A percentile compares a stretch with the other conserved stretches of the same genome.
These are phyloP conservation scores for Bugula neritina DNA, from an alignment of 2,888 invertebrate genomes.

Conservation along the genomic window DNA sequence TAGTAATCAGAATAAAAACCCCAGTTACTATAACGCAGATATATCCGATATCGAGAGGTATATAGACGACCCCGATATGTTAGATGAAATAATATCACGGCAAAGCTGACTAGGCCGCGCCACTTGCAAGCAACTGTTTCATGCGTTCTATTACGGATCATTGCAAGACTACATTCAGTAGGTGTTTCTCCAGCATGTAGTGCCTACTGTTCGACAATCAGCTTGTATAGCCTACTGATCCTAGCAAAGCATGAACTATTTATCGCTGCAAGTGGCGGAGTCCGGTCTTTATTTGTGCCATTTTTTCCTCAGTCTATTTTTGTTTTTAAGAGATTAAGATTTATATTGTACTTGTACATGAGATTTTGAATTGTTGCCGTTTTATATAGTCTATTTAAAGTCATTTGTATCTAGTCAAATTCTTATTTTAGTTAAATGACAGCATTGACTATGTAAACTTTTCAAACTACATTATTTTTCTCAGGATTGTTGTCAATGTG, in stretches of 20 bases:
- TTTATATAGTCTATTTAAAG: too few species aligned
- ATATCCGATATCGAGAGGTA: slow-evolving; percentile 3
- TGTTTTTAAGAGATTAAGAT: neutral
- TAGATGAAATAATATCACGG: slow-evolving; percentile 1
- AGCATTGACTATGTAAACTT: too few species aligned
- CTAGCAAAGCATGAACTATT: slow-evolving; percentile 13
- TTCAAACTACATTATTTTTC: too few species aligned
- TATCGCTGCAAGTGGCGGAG: slow-evolving; percentile 10
- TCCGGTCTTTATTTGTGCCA: neutral
- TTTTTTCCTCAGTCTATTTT: neutral
- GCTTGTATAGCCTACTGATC: neutral
- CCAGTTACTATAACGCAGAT: slow-evolving; percentile 7
- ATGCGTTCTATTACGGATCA: slow-evolving; percentile 23
- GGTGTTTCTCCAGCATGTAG: neutral
- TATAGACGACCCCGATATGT: slow-evolving; percentile 6
- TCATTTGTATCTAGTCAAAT: neutral
- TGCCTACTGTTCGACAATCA: neutral
- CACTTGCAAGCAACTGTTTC: slow-evolving; percentile 24
- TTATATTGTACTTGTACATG: neutral
- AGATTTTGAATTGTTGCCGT: neutral
- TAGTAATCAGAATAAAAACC: neutral
- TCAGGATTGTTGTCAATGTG: too few species aligned
- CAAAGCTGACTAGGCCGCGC: slow-evolving; percentile 25
- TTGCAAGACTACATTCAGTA: slow-evolving; percentile 4
- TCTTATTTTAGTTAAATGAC: too few species aligned